Evolutionary conservation across 2,113 vertebrate genomes (phyloP), one percentile per base, ranked within the genome.

Genomic region (Cyanoramphus novaezelandiae): DNA sequence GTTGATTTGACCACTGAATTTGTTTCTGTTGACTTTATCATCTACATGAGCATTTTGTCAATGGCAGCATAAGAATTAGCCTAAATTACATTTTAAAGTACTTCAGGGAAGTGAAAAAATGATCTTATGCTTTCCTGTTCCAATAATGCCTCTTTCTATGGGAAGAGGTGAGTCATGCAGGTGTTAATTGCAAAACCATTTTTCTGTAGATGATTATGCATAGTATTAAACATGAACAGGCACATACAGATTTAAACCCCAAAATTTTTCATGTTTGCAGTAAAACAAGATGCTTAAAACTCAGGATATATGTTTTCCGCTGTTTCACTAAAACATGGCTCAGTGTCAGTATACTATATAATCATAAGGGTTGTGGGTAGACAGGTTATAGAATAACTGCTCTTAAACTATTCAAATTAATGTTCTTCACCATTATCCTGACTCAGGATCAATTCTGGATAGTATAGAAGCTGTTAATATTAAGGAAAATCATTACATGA

Each of bases 1-100:
- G 18, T 44, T 78, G 47, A 90, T 90, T 76, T 81, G 35, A 96
- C 77, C 27, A 50, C 19, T 84, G 95, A 95, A 95, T 97, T 96
- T 95, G 19, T 94, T 97, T 92, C 59, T 92, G 50, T 59, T 96
- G 92, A 65, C 9, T 8, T 90, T 63, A 83, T 88, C 88, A 96
- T 88, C 52, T 78, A 53, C 52, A 17, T 50, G 41, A 96, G 28
- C 37, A 70, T 25, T 88, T 92, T 65, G 71, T 90, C 75, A 97
- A 92, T 94, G 87, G 46, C 70, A 95, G 35, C 46, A 78, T 31
- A 91, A 90, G 75, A 96, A 93, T 94, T 90, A 78, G 68, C 27
- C 84, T 91, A 64, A 95, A 92, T 95, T 96, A 57, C 67, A 63
- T 68, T 81, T 41, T 94, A 63, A 92, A 96, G 62, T 67, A 80